These are phyloP conservation scores for Pelobates fuscus DNA, from an alignment of 2,113 vertebrate species.

Conservation along the genomic window DNA sequence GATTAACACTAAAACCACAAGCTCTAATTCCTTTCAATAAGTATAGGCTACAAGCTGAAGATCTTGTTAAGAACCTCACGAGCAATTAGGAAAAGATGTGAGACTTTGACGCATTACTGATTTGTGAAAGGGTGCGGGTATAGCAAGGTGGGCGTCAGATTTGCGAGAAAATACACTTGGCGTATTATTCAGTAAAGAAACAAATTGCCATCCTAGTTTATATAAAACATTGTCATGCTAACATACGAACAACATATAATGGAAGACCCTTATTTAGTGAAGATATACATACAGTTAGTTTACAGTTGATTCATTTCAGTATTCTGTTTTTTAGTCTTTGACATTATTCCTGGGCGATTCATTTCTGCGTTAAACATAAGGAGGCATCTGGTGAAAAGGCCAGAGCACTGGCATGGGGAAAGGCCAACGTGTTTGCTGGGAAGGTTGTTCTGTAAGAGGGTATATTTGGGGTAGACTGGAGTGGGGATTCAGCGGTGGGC, in stretches of 20 bases:
- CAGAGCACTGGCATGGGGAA: constrained; percentile 13
- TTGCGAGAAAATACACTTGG: neutral
- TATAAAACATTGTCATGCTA: neutral
- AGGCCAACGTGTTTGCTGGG: neutral
- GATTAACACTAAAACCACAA: constrained; percentile 59
- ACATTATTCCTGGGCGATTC: neutral
- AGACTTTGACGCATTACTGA: constrained; percentile 40
- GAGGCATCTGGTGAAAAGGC: neutral
- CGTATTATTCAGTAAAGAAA: neutral
- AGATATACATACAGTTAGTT: neutral
- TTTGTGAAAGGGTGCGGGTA: neutral
- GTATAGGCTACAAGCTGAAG: constrained; percentile 69
- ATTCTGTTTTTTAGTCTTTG: neutral
- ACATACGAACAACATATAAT: too few species aligned
- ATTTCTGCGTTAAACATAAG: neutral
- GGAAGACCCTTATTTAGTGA: neutral
- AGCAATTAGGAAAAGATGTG: constrained; percentile 73
- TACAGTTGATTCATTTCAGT: neutral
- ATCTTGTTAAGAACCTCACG: constrained; percentile 72
- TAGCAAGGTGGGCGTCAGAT: neutral
- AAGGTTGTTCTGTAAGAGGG: constrained; percentile 51
- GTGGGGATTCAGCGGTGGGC: constrained; percentile 55
- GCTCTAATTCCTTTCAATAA: constrained; percentile 63
- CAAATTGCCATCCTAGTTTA: neutral
- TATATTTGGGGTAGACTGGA: constrained; percentile 49